Evolutionary conservation across 1,140 invertebrate species (phyloP), one percentile per base, ranked within the genome.

Genomic region (Dendroctonus ponderosae): DNA sequence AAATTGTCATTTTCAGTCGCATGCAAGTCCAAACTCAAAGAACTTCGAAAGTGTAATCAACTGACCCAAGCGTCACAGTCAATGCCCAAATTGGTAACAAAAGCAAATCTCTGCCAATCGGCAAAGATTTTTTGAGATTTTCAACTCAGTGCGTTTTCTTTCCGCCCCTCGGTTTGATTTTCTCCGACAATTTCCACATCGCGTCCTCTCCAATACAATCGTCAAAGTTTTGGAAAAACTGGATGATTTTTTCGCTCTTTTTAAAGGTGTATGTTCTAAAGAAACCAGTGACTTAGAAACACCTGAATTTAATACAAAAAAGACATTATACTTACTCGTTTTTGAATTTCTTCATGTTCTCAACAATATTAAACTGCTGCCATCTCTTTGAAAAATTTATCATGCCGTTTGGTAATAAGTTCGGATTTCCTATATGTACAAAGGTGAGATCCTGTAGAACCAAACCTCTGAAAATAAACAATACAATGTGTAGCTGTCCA

Each of bases 361-460:
- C 95, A 74, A 99, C 89, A 71, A 98, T 97, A 76, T 96, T 92
- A 78, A 95, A 98, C 80, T 98, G 96, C 79, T 98, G 96, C 95
- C 96, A 98, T 71, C 96, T 82, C 82, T 99, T 99, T 2, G 92
- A 93, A 81, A 98, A 99, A 80, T 99, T 99, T 39, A 97, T 92
- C 67, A 88, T 89, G 65, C 91, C 91, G 75, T 97, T 93, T 6
- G 87, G 84, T 72, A 98, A 81, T 61, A 89, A 84, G 78, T 98
- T 93, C 67, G 85, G 91, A 80, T 98, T 99, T 50, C 97, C 97
- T 78, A 98, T 95, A 81, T 99, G 94, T 48, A 99, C 94, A 82
- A 99, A 99, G 5, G 97, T 99, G 76, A 99, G 83, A 83, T 99
- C 97, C 88, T 99, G 97, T 46, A 99, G 85, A 60, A 99, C 96